Evolutionary conservation across 2,888 invertebrate genomes (phyloP).

Genomic region (Drosophila mimica): DNA sequence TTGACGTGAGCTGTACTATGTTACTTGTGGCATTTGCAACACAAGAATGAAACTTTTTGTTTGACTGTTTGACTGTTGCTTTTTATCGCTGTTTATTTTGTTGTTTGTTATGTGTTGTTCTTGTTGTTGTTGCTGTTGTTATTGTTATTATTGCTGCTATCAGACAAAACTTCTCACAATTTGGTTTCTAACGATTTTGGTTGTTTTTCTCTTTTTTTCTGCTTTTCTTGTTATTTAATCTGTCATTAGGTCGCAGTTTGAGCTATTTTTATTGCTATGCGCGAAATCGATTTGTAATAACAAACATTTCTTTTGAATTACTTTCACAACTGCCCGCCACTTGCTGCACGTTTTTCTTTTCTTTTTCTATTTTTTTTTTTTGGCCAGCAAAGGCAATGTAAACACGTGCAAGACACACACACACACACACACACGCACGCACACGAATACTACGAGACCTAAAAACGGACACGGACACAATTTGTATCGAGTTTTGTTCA

Average conservation of each 20-base stretch:
- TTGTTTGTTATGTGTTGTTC: slow-evolving; percentile 28
- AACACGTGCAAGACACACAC: slow-evolving; percentile 60
- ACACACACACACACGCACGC: slow-evolving; percentile 17
- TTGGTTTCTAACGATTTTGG: slow-evolving; percentile 37
- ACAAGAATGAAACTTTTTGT: slow-evolving; percentile 66
- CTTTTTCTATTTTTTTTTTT: slow-evolving; percentile 2
- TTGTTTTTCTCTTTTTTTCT: slow-evolving; percentile 27
- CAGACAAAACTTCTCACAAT: slow-evolving; percentile 60
- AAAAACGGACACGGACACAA: slow-evolving; percentile 28
- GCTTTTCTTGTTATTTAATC: slow-evolving; percentile 71
- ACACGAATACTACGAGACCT: slow-evolving; percentile 10
- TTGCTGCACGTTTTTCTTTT: slow-evolving; percentile 62
- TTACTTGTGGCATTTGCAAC: slow-evolving; percentile 55
- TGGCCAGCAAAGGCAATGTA: slow-evolving; percentile 38
- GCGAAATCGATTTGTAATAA: slow-evolving; percentile 72
- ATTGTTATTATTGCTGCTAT: slow-evolving; percentile 57
- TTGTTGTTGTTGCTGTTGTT: slow-evolving; percentile 40
- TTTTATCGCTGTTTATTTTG: slow-evolving; percentile 56
- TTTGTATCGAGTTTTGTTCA: slow-evolving; percentile 54
- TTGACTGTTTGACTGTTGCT: slow-evolving; percentile 64
- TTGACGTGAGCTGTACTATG: neutral
- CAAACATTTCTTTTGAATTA: slow-evolving; percentile 62
- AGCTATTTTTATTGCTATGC: slow-evolving; percentile 61
- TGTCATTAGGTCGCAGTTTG: slow-evolving; percentile 74
- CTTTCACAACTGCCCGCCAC: slow-evolving; percentile 37